A percentile compares a stretch with the other conserved stretches of the same genome.
These are phyloP conservation scores for Aphelocoma californica DNA, from an alignment of 2,797 vertebrate genomes.

Conservation along the genomic window DNA sequence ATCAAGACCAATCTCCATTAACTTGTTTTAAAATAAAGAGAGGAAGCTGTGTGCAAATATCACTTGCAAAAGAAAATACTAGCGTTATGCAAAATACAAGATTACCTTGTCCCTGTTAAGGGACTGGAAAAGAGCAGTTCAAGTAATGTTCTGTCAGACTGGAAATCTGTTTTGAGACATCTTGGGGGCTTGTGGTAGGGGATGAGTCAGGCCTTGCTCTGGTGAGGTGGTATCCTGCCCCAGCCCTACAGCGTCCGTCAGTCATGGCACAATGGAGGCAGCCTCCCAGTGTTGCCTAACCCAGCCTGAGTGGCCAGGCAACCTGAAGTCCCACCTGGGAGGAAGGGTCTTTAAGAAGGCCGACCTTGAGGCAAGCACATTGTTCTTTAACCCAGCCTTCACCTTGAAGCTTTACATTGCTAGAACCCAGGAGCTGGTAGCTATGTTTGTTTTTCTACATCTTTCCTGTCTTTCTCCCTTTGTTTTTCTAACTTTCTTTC, in stretches of 20 bases:
- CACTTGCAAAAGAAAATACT: background rate
- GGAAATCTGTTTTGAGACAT: background rate
- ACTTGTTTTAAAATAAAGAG: background rate
- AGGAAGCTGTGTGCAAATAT: background rate
- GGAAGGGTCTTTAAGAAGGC: background rate
- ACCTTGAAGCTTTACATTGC: background rate
- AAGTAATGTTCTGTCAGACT: background rate
- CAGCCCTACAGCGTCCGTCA: background rate
- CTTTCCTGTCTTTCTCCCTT: background rate
- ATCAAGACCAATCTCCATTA: background rate
- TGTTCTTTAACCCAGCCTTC: background rate
- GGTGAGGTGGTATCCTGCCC: background rate
- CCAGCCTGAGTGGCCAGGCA: accelerated
- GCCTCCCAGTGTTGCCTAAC: background rate
- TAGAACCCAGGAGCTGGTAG: background rate
- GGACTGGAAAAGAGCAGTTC: background rate
- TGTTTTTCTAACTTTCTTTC: background rate
- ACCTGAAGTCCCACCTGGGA: background rate
- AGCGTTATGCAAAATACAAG: background rate
- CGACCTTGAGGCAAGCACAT: background rate
- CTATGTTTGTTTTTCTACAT: background rate
- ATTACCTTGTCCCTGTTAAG: background rate
- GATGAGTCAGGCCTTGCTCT: background rate
- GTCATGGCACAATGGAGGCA: background rate
- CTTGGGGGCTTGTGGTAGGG: background rate